Conservation (phyloP, 2,888 invertebrate species). For the Pristionchus maxplancki region DNA sequence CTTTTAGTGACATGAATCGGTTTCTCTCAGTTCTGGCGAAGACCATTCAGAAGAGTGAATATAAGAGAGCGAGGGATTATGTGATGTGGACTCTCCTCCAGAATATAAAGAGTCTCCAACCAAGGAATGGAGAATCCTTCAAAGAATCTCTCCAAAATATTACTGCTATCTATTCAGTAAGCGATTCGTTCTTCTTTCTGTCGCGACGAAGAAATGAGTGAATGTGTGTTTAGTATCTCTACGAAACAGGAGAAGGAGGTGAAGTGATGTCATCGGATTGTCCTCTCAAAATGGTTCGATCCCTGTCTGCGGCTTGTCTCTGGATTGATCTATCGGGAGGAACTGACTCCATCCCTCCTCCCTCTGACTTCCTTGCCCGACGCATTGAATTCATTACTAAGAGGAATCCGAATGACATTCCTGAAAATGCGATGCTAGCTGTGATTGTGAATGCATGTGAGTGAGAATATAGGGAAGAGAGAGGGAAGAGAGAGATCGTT, state of each 20-base stretch:
- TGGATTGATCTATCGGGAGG: conserved; percentile 58
- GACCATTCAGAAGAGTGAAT: conserved; percentile 57
- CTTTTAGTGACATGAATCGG: conserved; percentile 55
- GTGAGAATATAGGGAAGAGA: conserved; percentile 24
- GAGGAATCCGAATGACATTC: conserved; percentile 54
- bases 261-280: conserved; percentile 18
- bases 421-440: conserved; percentile 63
- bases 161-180: not conserved
- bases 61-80: conserved; percentile 91
- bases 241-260: conserved; percentile 45
- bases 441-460: conserved; percentile 71
- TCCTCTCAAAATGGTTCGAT: conserved; percentile 57
- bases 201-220: not conserved
- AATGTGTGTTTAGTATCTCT: not conserved
- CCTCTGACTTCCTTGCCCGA: not conserved
- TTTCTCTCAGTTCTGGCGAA: conserved; percentile 53
- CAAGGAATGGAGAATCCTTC: not conserved
- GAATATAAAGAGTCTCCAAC: conserved; percentile 80
- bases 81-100: conserved; percentile 99
- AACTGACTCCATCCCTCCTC: conserved; percentile 46
- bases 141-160: not conserved
- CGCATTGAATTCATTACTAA: conserved; percentile 58
- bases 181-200: not conserved
- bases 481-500: not conserved
- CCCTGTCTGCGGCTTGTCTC: conserved; percentile 63